Evolutionary conservation across 2,797 vertebrate species (phyloP).

Genomic region (Craterocephalus amniculus): DNA sequence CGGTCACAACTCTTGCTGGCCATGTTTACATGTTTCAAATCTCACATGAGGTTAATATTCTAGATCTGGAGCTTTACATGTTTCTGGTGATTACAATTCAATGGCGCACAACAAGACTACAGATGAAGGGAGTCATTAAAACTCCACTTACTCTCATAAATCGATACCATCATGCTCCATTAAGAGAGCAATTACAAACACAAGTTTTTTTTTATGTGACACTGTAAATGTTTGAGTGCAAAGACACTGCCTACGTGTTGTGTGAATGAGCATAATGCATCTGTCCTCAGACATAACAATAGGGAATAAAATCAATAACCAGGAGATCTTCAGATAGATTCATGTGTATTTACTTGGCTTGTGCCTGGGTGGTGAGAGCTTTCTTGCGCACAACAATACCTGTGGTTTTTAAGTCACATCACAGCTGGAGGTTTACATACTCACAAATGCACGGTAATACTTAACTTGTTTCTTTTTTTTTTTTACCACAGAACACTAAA

Average conservation of each 20-base stretch:
- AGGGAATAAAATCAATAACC: constrained; percentile 40
- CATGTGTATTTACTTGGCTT: constrained; percentile 34
- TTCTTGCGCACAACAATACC: constrained; percentile 9
- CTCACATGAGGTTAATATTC: constrained; percentile 17
- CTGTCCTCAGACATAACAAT: constrained; percentile 10
- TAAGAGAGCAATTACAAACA: constrained; percentile 60
- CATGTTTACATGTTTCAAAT: constrained; percentile 1
- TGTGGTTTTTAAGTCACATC: constrained; percentile 49
- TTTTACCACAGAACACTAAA: no score
- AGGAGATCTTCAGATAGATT: constrained; percentile 16
- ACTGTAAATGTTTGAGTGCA: constrained; percentile 44
- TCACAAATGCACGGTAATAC: constrained; percentile 15
- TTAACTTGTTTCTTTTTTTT: no score
- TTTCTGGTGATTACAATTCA: constrained; percentile 40
- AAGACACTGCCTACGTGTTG: constrained; percentile 15
- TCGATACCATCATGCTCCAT: constrained; percentile 66
- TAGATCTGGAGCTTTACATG: constrained; percentile 10
- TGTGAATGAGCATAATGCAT: constrained; percentile 19
- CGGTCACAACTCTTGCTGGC: not conserved
- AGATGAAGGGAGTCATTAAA: constrained; percentile 53
- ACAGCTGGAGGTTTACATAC: constrained; percentile 30
- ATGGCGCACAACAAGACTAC: constrained; percentile 24
- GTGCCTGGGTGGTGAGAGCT: constrained; percentile 15
- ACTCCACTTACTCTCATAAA: constrained; percentile 63
- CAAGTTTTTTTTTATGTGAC: constrained; percentile 61